Percentiles rank a stretch among this genome's conserved stretches.
phyloP scores from a whole-genome alignment of 2,113 vertebrate species.

The Pyrgilauda ruficollis region DNA sequence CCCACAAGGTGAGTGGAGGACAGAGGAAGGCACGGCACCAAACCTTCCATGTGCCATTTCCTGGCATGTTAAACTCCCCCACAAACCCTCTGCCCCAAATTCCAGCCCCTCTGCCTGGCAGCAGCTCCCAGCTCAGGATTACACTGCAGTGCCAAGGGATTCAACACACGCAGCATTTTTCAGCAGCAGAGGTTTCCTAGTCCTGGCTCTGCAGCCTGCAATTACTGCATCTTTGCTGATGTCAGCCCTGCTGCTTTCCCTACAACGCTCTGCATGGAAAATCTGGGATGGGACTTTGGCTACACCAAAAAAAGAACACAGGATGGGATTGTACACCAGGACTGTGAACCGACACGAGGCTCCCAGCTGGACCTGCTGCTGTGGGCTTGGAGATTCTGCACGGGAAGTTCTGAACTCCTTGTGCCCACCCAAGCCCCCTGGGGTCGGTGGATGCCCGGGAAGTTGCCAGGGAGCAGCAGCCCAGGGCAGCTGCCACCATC shows the following conservation, averaged over 20 bases:
- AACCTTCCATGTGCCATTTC: background rate
- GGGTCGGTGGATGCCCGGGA: rapidly evolving
- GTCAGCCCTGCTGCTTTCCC: background rate
- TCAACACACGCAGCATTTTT: background rate
- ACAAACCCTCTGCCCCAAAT: background rate
- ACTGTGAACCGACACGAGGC: background rate
- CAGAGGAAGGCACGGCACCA: background rate
- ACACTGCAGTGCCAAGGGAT: background rate
- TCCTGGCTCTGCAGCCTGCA: background rate
- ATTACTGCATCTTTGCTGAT: background rate
- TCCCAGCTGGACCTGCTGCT: background rate
- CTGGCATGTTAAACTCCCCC: background rate
- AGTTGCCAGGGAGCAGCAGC: background rate
- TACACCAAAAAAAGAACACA: rapidly evolving
- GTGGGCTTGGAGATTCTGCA: background rate
- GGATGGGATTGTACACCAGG: rapidly evolving
- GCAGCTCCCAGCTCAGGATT: background rate
- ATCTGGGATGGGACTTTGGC: background rate
- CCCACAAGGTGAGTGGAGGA: background rate
- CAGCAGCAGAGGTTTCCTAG: background rate
- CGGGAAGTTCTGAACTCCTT: rapidly evolving
- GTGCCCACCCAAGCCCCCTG: background rate
- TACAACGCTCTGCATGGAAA: background rate
- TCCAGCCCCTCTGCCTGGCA: background rate
- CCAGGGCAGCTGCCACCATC: background rate